Evolutionary conservation across 2,888 invertebrate genomes (phyloP), one percentile per base, ranked within the genome.

Genomic region (Yponomeuta evonymella): DNA sequence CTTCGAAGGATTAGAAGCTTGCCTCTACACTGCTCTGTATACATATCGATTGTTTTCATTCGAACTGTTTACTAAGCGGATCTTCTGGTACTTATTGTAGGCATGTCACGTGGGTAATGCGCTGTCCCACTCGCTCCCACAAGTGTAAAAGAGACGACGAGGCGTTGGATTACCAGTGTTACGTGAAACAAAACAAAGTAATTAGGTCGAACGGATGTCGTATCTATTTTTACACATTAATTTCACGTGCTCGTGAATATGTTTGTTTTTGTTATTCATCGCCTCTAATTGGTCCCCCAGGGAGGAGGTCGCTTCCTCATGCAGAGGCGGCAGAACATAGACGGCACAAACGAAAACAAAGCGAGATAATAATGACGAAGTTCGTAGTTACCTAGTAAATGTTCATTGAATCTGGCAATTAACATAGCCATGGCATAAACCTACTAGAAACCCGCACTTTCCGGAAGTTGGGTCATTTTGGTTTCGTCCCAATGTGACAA

Each of bases 121-220:
- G 65, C 65, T 30, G 10, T 65, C 65, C 10, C 30, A 12, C 30
- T 65, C 65, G 2, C 65, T 30, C 65, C 11, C 1, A 11, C 29
- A 11, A 4, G 65, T 1, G 30, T 12, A 29, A 65, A 11, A 30
- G 65, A 65, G 65, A 65, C 65, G 65, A 9, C 29, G 23, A 6
- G 67, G 48, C n/a, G 36, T 67, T n/a, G 48, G 23, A 23, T 43
- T 43, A 67, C 67, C 15, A 23, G 48, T 67, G 48, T 65, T 65
- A 30, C 29, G 65, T 65, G 30, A 65, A 48, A 67, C 67, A 67
- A 67, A 23, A 67, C 48, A 67, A n/a, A 43, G 48, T 67, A 67
- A 67, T 67, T 67, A 43, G 67, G 67, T 23, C 67, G 48, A 67
- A 36, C 67, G 67, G 67, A 67, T 67, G 67, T 67, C 29, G 65